Evolutionary conservation across 1,140 invertebrate species (phyloP).

Genomic region (Zaprionus gabonicus): DNA sequence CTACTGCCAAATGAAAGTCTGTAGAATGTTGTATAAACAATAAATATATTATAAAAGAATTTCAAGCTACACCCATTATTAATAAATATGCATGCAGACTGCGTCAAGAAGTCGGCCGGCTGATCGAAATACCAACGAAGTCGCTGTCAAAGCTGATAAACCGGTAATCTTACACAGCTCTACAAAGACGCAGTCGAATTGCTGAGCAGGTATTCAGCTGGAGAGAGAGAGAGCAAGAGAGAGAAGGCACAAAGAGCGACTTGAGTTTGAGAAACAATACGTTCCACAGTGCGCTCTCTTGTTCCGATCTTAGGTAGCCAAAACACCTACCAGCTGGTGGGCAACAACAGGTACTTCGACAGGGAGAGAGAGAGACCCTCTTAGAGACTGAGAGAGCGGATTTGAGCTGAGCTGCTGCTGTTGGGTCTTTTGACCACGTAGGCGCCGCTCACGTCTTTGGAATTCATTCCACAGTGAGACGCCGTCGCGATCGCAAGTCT

Average conservation of each 20-base stretch:
- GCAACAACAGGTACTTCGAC: slow-evolving; percentile 36
- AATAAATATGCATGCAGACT: slow-evolving; percentile 28
- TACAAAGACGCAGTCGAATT: slow-evolving; percentile 13
- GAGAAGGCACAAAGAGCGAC: slow-evolving; percentile 2
- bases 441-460: slow-evolving; percentile 36
- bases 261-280: neutral
- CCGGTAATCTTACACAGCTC: slow-evolving; percentile 38
- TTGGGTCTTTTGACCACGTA: slow-evolving; percentile 34
- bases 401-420: neutral
- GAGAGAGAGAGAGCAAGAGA: neutral
- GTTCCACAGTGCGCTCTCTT: slow-evolving; percentile 22
- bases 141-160: slow-evolving; percentile 37
- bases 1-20: slow-evolving; percentile 73
- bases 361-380: neutral
- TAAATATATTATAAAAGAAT: slow-evolving; percentile 6
- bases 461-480: slow-evolving; percentile 71
- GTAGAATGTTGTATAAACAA: slow-evolving; percentile 76
- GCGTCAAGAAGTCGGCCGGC: slow-evolving; percentile 33
- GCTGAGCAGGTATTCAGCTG: slow-evolving; percentile 18
- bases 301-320: neutral
- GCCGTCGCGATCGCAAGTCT: slow-evolving; percentile 62
- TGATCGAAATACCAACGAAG: slow-evolving; percentile 33
- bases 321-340: slow-evolving; percentile 40
- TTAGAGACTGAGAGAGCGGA: slow-evolving; percentile 2
- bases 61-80: slow-evolving; percentile 22